These are phyloP conservation scores for Glomeris maerens DNA, from an alignment of 1,140 invertebrate genomes.

Conservation along the genomic window DNA sequence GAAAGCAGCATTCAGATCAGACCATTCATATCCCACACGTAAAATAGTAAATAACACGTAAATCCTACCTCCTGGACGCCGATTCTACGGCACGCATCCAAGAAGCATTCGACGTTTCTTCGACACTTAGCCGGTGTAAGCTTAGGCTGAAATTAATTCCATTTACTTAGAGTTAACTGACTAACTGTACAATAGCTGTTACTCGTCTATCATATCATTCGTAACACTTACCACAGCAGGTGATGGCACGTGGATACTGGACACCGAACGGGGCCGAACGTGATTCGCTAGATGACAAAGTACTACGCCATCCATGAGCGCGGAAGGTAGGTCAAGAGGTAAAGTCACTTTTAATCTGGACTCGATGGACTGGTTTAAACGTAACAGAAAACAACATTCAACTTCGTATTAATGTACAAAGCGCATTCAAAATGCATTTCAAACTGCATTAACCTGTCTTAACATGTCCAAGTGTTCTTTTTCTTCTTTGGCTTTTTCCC, in stretches of 20 bases:
- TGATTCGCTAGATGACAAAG: slow-evolving; percentile 87
- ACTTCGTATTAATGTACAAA: slow-evolving; percentile 9
- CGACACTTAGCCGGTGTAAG: slow-evolving; percentile 82
- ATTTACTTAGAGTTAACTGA: slow-evolving; percentile 13
- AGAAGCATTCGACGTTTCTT: slow-evolving; percentile 87
- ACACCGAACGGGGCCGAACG: slow-evolving; percentile 71
- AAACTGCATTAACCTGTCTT: no score
- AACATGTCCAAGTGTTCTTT: slow-evolving; percentile 69
- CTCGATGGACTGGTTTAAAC: slow-evolving; percentile 69
- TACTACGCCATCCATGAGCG: slow-evolving; percentile 77
- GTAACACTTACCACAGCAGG: slow-evolving; percentile 64
- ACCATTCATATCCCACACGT: background rate
- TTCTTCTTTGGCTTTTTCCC: slow-evolving; percentile 78
- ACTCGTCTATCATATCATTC: slow-evolving; percentile 7
- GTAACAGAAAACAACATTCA: slow-evolving; percentile 11
- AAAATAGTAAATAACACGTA: slow-evolving; percentile 6
- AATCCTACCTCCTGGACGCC: slow-evolving; percentile 81
- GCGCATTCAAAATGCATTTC: no score
- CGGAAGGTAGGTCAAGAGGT: slow-evolving; percentile 70
- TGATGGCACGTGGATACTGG: slow-evolving; percentile 86
- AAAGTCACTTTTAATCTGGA: slow-evolving; percentile 72
- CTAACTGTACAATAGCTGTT: slow-evolving; percentile 10
- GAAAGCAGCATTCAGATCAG: slow-evolving; percentile 2
- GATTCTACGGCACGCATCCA: slow-evolving; percentile 81
- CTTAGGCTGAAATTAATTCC: slow-evolving; percentile 56